A percentile compares a stretch with the other conserved stretches of the same genome.
Conservation (phyloP, 2,888 invertebrate genomes). For the Nipponacmea schrenckii region DNA sequence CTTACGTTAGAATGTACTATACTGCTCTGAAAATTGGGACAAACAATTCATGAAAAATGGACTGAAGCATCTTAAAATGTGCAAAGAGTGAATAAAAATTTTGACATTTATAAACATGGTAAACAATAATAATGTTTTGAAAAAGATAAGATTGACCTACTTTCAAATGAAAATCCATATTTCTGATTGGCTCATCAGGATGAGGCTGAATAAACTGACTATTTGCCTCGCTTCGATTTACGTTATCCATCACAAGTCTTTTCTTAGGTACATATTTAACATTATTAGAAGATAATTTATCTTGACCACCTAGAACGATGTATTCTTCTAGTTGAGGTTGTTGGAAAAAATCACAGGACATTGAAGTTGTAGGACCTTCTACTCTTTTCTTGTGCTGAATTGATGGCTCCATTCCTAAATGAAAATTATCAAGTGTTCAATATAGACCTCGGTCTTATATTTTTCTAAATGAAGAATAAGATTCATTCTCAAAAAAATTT, state of each 20-base stretch:
- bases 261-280: constrained; percentile 49
- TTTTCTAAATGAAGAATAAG: no score
- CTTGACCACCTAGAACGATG: constrained; percentile 61
- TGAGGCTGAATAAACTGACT: background rate
- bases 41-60: no score
- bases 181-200: background rate
- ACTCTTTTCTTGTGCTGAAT: constrained; percentile 59
- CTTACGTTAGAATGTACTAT: no score
- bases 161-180: no score
- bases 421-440: constrained; percentile 15
- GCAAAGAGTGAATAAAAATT: no score
- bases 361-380: constrained; percentile 44
- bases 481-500: no score
- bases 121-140: no score
- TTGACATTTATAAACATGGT: no score
- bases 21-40: no score
- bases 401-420: constrained; percentile 52
- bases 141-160: no score
- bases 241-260: constrained; percentile 20
- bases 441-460: no score
- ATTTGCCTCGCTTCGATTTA: background rate
- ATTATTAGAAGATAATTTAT: constrained; percentile 56
- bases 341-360: constrained; percentile 46
- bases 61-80: no score
- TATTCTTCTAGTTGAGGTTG: constrained; percentile 38